These are phyloP conservation scores for Hylaea fasciaria DNA, from an alignment of 2,888 invertebrate species.

Conservation along the genomic window DNA sequence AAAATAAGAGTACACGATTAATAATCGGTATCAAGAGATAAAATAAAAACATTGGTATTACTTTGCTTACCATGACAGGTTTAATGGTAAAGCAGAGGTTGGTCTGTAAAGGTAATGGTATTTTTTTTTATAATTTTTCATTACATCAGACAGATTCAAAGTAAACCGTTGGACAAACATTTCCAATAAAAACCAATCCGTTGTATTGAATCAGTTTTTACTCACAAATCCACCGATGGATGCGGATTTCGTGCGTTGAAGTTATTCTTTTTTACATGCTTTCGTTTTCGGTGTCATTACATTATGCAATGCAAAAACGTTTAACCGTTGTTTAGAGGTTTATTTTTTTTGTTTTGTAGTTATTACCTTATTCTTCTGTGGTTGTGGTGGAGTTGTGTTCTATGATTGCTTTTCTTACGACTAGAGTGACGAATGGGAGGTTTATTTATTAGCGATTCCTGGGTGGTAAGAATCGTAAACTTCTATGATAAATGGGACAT, in stretches of 20 bases:
- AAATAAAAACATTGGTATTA: too few relatives aligned
- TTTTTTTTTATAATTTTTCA: too few relatives aligned
- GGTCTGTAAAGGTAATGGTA: too few relatives aligned
- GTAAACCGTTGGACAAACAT: constrained; percentile 12
- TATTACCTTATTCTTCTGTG: constrained; percentile 43
- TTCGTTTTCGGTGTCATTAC: constrained; percentile 60
- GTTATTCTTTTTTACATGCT: constrained; percentile 50
- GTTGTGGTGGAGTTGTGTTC: constrained; percentile 41
- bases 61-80: too few relatives aligned
- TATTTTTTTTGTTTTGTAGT: constrained; percentile 44
- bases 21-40: too few relatives aligned
- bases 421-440: constrained; percentile 19
- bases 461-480: too few relatives aligned
- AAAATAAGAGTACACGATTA: too few relatives aligned
- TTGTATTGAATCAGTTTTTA: constrained; percentile 38
- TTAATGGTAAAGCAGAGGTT: too few relatives aligned
- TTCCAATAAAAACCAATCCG: constrained; percentile 22
- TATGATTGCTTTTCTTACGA: constrained; percentile 22
- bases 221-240: constrained; percentile 30
- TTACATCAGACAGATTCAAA: neutral
- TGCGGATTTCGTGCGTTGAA: constrained; percentile 45
- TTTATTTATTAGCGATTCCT: neutral
- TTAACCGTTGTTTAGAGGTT: constrained; percentile 48
- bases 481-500: too few relatives aligned
- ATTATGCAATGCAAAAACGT: constrained; percentile 59